Evolutionary conservation across 2,113 vertebrate genomes (phyloP).

Genomic region (Heterotis niloticus): DNA sequence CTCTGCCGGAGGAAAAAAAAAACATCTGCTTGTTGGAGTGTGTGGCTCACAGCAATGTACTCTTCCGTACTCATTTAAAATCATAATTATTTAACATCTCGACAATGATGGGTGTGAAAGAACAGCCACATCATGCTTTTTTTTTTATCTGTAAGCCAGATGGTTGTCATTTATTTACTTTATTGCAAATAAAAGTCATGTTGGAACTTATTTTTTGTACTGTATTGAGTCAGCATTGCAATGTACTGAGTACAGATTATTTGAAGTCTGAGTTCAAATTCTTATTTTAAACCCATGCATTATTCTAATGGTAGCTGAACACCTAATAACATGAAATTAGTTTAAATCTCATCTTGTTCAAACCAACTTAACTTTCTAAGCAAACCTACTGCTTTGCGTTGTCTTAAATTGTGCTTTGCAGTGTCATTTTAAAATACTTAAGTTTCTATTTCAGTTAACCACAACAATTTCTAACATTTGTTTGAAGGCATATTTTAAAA

Average conservation of each 20-base stretch:
- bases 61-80: background rate
- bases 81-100: background rate
- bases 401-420: slow-evolving; percentile 4
- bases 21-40: background rate
- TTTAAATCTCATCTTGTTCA: slow-evolving; percentile 49
- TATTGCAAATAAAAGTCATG: no score
- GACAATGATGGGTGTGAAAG: background rate
- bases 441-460: no score
- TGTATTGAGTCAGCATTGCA: no score
- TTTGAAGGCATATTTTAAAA: no score
- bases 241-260: background rate
- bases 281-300: slow-evolving; percentile 36
- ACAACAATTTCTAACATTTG: no score
- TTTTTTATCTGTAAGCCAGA: no score
- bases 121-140: background rate
- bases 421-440: no score
- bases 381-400: no score
- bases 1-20: background rate
- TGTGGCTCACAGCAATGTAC: background rate
- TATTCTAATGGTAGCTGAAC: slow-evolving; percentile 50
- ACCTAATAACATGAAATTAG: slow-evolving; percentile 50
- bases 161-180: no score
- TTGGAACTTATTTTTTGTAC: no score
- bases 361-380: slow-evolving; percentile 17
- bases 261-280: slow-evolving; percentile 39